Conservation (phyloP, 2,888 invertebrate genomes). For the Pollenia labialis region DNA sequence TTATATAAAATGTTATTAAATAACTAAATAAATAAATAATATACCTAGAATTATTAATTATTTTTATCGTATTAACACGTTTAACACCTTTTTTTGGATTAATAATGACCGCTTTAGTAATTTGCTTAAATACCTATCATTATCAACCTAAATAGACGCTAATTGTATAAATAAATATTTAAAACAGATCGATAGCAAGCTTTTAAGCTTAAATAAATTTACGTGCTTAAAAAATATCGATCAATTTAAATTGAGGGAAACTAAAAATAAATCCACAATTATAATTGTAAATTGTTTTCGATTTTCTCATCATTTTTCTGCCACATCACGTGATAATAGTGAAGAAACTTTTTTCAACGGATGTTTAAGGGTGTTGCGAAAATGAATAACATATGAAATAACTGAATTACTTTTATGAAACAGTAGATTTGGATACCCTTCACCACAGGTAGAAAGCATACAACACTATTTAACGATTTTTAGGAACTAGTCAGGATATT, state of each 20-base stretch:
- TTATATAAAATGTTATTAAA: constrained; percentile 30
- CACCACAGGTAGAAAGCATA: too few species aligned
- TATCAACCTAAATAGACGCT: constrained; percentile 54
- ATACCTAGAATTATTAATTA: constrained; percentile 8
- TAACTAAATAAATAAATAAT: background rate
- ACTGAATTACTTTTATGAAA: too few species aligned
- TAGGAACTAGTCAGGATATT: too few species aligned
- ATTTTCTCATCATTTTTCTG: constrained; percentile 5
- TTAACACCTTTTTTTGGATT: constrained; percentile 46
- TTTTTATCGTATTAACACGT: constrained; percentile 50
- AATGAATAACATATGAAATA: constrained; percentile 3
- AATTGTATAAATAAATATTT: constrained; percentile 65
- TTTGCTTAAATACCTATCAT: constrained; percentile 24
- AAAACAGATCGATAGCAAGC: constrained; percentile 32
- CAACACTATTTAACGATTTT: too few species aligned
- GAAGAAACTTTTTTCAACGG: background rate
- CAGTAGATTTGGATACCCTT: too few species aligned
- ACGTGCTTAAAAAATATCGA: constrained; percentile 18
- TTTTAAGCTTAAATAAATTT: constrained; percentile 3
- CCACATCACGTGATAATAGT: constrained; percentile 60
- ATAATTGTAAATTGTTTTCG: constrained; percentile 21
- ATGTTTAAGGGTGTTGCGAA: background rate
- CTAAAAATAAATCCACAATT: constrained; percentile 57
- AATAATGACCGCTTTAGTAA: constrained; percentile 29
- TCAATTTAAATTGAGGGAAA: constrained; percentile 45